These are phyloP conservation scores for Campoletis raptor DNA, from an alignment of 2,888 invertebrate genomes.

Conservation along the genomic window DNA sequence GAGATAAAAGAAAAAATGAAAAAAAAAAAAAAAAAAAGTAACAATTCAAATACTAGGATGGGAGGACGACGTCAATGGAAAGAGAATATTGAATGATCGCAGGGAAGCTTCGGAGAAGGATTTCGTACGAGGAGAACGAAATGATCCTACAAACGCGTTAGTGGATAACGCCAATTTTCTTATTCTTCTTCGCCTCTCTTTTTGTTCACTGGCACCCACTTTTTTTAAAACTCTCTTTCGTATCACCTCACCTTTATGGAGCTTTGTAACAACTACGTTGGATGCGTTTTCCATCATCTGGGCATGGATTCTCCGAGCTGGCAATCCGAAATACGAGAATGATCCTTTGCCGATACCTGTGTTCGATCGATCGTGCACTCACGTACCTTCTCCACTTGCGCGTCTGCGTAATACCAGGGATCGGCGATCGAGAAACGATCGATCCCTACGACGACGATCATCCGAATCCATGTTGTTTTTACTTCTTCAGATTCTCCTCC, in stretches of 20 bases:
- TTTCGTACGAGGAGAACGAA: slow-evolving; percentile 70
- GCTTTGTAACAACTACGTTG: slow-evolving; percentile 57
- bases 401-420: slow-evolving; percentile 84
- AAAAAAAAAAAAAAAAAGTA: slow-evolving; percentile 12
- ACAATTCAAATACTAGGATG: slow-evolving; percentile 57
- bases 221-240: slow-evolving; percentile 54
- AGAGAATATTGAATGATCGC: slow-evolving; percentile 55
- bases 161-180: slow-evolving; percentile 75
- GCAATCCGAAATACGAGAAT: slow-evolving; percentile 64
- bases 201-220: slow-evolving; percentile 62
- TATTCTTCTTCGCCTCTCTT: slow-evolving; percentile 64
- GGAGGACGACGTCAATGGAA: slow-evolving; percentile 43
- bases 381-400: slow-evolving; percentile 78
- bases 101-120: slow-evolving; percentile 20
- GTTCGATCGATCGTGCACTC: slow-evolving; percentile 72
- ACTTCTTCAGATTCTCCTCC: slow-evolving; percentile 70
- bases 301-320: slow-evolving; percentile 55
- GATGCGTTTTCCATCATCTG: slow-evolving; percentile 55
- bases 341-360: slow-evolving; percentile 27
- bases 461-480: slow-evolving; percentile 79
- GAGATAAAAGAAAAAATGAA: not conserved
- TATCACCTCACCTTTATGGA: slow-evolving; percentile 49
- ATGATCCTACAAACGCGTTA: slow-evolving; percentile 74
- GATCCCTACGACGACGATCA: slow-evolving; percentile 70
- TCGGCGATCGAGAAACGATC: slow-evolving; percentile 78